Evolutionary conservation across 1,140 invertebrate genomes (phyloP), one percentile per base, ranked within the genome.

Genomic region (Cherax destructor): DNA sequence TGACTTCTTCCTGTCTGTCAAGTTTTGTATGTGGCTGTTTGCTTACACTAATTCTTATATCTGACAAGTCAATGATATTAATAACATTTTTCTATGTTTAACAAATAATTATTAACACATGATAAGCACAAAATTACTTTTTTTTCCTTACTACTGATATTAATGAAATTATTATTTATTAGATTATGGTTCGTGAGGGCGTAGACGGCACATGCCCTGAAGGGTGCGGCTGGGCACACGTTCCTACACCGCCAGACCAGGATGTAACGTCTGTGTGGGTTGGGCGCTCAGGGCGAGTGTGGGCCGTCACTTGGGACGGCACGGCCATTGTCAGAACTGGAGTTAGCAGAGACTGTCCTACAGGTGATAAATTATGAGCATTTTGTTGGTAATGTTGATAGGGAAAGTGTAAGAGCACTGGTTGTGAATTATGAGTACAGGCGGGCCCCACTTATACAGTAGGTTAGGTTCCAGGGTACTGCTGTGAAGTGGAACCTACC

Each of bases 261-360:
- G 98, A 99, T 95, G 96, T 98, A 1, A 96, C 96, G 93, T 97
- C 98, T 94, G 96, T 99, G 21, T 97, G 96, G 94, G 97, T 98
- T 30, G 97, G 98, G 5, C 95, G 97, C 9, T 97, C 96, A 4
- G 98, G 98, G 11, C 95, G 98, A 69, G 97, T 98, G 1, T 99
- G 98, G 97, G 96, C 97, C 21, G 95, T 97, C 24, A 95, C 98
- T 1, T 97, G 97, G 95, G 96, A 97, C 94, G 98, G 98, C 0
- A 96, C 96, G 93, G 97, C 96, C 49, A 94, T 98, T 6, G 96
- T 98, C 56, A 96, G 98, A 88, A 96, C 96, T 76, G 97, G 97
- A 24, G 95, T 98, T 4, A 97, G 96, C 24, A 95, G 97, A 93
- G 96, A 97, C 93, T 96, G 96, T 94, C 95, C 96, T 65, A 96